Base-by-base conservation (phyloP, 2,113 vertebrate species). In the Pelecanus crispus region DNA sequence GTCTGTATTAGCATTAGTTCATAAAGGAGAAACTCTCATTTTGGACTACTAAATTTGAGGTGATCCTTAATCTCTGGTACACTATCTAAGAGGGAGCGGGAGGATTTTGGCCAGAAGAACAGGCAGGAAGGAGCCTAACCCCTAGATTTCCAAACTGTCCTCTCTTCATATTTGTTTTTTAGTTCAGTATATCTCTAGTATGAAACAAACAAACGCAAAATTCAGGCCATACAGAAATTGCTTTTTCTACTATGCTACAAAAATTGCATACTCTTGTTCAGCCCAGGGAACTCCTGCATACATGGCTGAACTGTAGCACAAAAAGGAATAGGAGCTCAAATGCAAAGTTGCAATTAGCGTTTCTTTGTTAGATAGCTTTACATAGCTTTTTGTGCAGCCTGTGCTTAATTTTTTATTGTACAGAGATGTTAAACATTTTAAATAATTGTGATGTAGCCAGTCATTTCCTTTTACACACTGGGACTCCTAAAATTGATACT, bases 401-500 rank as follows among this genome's bases (percentile, higher is more conserved):
- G 40, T 73, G 61, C 55, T 91, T 59, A 42, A 7, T n/a, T 63
- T 95, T 71, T 87, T 79, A 45, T 47, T 88, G 42, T 74, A 86
- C 70, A 82, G 50, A 65, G 5, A 36, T 66, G 38, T 79, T 91
- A 67, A 84, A 53, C 13, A 44, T 70, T 81, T 71, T 4, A 36
- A 89, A 68, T 44, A 86, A 72, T 55, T 63, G 5, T 65, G 56
- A 72, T 71, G 32, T 52, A 59, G 18, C 17, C 44, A 68, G 38
- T 59, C 11, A 72, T 90, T 94, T 96, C n/a, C 17, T 88, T 94
- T 86, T 88, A 66, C 65, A 19, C 58, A 65, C 10, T 56, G 36
- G 36, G 16, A 65, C 28, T 96, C 40, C 87, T 85, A 79, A 89
- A 95, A 85, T 28, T 94, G 31, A 55, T 85, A 50, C 26, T 91